phyloP scores from a whole-genome alignment of 2,797 vertebrate genomes.

The Leucoraja ocellata region DNA sequence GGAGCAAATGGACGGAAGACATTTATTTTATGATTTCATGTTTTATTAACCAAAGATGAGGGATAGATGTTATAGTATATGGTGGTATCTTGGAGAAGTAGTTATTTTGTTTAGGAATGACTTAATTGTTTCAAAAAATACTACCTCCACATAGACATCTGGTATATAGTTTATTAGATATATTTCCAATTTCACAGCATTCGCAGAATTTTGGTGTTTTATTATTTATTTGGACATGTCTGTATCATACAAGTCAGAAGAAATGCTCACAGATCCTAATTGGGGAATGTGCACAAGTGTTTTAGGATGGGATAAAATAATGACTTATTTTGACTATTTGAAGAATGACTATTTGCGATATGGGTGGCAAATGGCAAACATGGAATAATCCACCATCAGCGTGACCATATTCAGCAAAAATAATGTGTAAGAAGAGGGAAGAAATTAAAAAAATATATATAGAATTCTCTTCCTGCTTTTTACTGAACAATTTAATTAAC shows the following conservation, averaged over 20 bases:
- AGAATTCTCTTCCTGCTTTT: background rate
- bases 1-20: constrained; percentile 66
- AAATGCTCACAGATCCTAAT: background rate
- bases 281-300: background rate
- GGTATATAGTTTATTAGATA: background rate
- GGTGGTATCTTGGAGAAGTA: background rate
- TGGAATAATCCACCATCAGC: background rate
- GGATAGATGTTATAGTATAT: background rate
- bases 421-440: background rate
- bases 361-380: background rate
- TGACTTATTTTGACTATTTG: background rate
- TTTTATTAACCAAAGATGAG: background rate
- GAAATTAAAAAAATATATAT: background rate
- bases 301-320: background rate
- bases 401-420: background rate
- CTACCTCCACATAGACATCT: background rate
- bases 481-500: background rate
- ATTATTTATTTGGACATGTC: background rate
- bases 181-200: no score
- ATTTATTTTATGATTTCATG: constrained; percentile 24
- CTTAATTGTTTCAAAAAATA: background rate
- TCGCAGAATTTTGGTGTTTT: no score
- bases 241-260: background rate
- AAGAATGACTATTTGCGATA: background rate
- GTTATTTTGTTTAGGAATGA: background rate